These are phyloP conservation scores for Cydia fagiglandana DNA, from an alignment of 1,140 invertebrate species.

Conservation along the genomic window DNA sequence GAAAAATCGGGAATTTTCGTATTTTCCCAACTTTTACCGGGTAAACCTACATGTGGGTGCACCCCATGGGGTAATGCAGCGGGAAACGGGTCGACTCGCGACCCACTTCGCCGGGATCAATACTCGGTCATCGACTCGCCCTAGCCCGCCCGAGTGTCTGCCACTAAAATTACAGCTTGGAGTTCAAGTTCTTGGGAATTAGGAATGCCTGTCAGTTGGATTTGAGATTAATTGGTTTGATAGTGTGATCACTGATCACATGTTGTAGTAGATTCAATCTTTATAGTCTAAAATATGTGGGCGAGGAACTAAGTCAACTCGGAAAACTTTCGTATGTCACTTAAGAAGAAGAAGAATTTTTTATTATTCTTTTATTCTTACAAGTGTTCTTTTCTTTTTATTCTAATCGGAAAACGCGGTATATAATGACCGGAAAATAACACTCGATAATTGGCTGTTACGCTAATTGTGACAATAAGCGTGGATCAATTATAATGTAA, in stretches of 20 bases:
- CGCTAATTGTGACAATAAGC: background rate
- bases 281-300: background rate
- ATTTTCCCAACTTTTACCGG: background rate
- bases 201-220: background rate
- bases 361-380: no score
- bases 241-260: background rate
- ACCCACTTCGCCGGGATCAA: slow-evolving; percentile 74
- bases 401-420: background rate
- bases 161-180: slow-evolving; percentile 37
- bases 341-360: no score
- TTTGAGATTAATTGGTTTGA: background rate
- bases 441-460: background rate
- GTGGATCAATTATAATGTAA: slow-evolving; percentile 11
- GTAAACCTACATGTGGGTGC: slow-evolving; percentile 42
- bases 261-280: background rate
- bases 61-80: slow-evolving; percentile 58
- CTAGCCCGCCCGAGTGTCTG: slow-evolving; percentile 45
- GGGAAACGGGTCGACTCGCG: slow-evolving; percentile 72
- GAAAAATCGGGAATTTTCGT: background rate
- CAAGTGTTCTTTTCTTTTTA: background rate
- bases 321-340: no score
- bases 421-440: slow-evolving; percentile 9
- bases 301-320: no score
- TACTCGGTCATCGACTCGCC: slow-evolving; percentile 77
- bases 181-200: slow-evolving; percentile 23